These are phyloP conservation scores for Colistium nudipinnis DNA, from an alignment of 2,113 vertebrate genomes.

Conservation along the genomic window DNA sequence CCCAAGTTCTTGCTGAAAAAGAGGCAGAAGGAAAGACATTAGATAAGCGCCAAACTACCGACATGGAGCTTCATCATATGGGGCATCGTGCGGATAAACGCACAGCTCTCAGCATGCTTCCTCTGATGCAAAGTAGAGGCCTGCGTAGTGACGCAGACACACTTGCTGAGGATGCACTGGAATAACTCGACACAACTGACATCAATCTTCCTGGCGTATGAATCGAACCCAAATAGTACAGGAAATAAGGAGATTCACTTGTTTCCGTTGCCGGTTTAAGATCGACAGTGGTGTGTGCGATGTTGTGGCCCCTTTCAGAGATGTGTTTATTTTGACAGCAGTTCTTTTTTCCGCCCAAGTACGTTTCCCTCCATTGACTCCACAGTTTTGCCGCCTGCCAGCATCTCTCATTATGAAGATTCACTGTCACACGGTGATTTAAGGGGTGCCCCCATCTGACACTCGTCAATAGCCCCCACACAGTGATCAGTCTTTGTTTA, in stretches of 20 bases:
- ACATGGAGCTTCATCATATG: conserved; percentile 18
- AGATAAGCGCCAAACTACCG: conserved; percentile 13
- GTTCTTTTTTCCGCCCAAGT: conserved; percentile 9
- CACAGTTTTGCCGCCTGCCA: conserved; percentile 38
- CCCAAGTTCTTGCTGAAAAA: too few species aligned
- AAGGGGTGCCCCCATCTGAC: conserved; percentile 25
- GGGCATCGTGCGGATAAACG: conserved; percentile 15
- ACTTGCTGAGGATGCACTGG: conserved; percentile 1
- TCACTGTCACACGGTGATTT: conserved; percentile 32
- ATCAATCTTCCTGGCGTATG: not conserved
- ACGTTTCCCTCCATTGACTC: conserved; percentile 24
- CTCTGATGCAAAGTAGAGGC: not conserved
- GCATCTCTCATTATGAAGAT: conserved; percentile 48
- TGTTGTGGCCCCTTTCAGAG: not conserved
- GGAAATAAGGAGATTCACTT: too few species aligned
- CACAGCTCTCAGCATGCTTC: not conserved
- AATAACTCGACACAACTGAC: not conserved
- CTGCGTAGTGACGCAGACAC: conserved; percentile 14
- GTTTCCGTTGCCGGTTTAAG: too few species aligned
- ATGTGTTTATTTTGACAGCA: conserved; percentile 9
- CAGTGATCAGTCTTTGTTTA: conserved; percentile 48
- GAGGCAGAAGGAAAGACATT: not conserved
- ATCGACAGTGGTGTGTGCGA: not conserved
- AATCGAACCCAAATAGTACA: not conserved
- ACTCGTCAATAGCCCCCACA: conserved; percentile 20